A percentile compares a stretch with the other conserved stretches of the same genome.
These are phyloP conservation scores for Acanthurus tractus DNA, from an alignment of 2,797 vertebrate species.

Conservation along the genomic window DNA sequence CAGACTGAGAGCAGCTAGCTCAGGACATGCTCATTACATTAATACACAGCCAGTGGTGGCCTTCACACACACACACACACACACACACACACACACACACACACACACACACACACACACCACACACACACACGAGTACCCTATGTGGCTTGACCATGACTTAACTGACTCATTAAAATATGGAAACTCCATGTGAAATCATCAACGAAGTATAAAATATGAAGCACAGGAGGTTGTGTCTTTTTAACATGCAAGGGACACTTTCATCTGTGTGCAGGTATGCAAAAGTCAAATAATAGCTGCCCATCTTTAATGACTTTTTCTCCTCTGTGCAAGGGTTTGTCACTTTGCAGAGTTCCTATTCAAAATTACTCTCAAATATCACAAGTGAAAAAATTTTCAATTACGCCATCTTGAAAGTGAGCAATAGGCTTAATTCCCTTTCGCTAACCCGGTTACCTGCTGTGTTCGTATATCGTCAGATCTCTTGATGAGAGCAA, in stretches of 20 bases:
- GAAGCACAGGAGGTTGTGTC: slow-evolving; percentile 7
- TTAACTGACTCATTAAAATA: slow-evolving; percentile 60
- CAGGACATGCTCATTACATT: slow-evolving; percentile 63
- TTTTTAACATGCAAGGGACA: slow-evolving; percentile 10
- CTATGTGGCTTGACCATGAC: slow-evolving; percentile 46
- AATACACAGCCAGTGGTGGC: slow-evolving; percentile 41
- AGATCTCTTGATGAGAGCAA: background rate
- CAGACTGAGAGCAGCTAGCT: slow-evolving; percentile 45
- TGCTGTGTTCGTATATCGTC: background rate
- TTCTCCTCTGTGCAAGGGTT: background rate
- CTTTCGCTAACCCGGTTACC: background rate
- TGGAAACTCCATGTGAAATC: slow-evolving; percentile 35
- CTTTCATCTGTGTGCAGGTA: background rate
- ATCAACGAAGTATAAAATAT: slow-evolving; percentile 27
- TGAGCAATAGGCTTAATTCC: background rate
- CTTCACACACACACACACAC: slow-evolving; percentile 13
- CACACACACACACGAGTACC: slow-evolving; percentile 24
- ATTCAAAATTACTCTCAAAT: background rate
- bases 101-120: slow-evolving; percentile 21
- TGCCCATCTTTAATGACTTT: background rate
- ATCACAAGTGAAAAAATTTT: no score
- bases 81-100: slow-evolving; percentile 15
- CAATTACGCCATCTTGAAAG: background rate
- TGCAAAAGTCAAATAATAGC: slow-evolving; percentile 25
- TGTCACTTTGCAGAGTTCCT: background rate